phyloP scores from a whole-genome alignment of 2,888 invertebrate species.

The Torymus auratus region DNA sequence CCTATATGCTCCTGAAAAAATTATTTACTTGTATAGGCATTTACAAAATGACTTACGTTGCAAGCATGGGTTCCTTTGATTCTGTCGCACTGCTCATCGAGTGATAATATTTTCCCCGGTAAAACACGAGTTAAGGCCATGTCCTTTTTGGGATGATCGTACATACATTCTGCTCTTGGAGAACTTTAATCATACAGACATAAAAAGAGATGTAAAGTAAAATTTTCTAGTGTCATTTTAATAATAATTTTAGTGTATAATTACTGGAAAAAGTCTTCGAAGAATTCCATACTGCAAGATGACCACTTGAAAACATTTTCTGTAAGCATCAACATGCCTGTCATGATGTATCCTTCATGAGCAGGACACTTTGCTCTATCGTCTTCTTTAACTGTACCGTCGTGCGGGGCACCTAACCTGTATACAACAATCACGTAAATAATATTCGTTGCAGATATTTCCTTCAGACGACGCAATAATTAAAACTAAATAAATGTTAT shows the following conservation, averaged over 20 bases:
- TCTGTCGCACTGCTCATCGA: constrained; percentile 92
- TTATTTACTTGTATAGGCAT: too few relatives aligned
- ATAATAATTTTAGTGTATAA: constrained; percentile 3
- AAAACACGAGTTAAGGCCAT: constrained; percentile 88
- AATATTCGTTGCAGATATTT: too few relatives aligned
- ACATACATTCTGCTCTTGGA: constrained; percentile 85
- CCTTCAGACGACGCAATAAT: too few relatives aligned
- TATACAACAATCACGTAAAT: background rate
- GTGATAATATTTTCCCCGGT: constrained; percentile 88
- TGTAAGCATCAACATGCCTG: constrained; percentile 58
- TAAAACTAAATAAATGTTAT: too few relatives aligned
- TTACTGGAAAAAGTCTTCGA: constrained; percentile 67
- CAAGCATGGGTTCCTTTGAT: constrained; percentile 88
- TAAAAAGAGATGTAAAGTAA: background rate
- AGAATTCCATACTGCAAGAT: constrained; percentile 60
- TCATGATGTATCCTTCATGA: constrained; percentile 67
- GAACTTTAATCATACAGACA: constrained; percentile 55
- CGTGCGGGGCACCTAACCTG: constrained; percentile 70
- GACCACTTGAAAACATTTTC: constrained; percentile 69
- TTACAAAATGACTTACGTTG: constrained; percentile 76
- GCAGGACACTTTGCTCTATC: constrained; percentile 43
- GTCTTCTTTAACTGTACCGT: constrained; percentile 58
- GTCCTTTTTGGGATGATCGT: constrained; percentile 91
- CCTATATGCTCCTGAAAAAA: too few relatives aligned
- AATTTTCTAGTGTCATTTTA: background rate